These are phyloP conservation scores for Grammomys surdaster DNA, from an alignment of 2,113 vertebrate species.

Conservation along the genomic window DNA sequence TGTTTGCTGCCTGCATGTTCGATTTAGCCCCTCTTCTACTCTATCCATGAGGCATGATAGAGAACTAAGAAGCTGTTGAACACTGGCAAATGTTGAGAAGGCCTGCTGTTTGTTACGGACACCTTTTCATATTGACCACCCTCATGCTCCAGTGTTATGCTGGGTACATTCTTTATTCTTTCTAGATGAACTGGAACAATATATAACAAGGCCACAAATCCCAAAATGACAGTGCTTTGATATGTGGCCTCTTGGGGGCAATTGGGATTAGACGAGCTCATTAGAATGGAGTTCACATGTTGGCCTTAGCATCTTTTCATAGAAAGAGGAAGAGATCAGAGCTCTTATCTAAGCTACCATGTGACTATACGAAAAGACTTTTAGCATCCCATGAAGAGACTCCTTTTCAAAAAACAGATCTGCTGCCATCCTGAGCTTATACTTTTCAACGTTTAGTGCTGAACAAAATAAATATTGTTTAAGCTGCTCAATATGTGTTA, in stretches of 20 bases:
- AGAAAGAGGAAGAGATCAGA: neutral
- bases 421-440: neutral
- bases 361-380: neutral
- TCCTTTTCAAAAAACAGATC: neutral
- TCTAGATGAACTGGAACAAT: neutral
- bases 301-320: neutral
- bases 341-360: neutral
- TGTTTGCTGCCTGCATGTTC: neutral
- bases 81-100: neutral
- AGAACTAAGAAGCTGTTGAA: neutral
- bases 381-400: neutral
- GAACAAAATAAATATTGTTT: neutral
- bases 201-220: neutral
- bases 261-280: neutral
- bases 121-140: neutral
- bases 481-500: neutral
- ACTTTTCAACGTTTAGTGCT: neutral
- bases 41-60: neutral
- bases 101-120: neutral
- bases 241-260: neutral
- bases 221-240: neutral
- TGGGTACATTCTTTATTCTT: constrained; percentile 7
- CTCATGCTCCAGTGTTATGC: constrained; percentile 17
- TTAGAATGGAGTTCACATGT: neutral
- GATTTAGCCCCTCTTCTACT: neutral